These are phyloP conservation scores for Gymnothorax reevesii DNA, from an alignment of 2,797 vertebrate genomes.

Conservation along the genomic window DNA sequence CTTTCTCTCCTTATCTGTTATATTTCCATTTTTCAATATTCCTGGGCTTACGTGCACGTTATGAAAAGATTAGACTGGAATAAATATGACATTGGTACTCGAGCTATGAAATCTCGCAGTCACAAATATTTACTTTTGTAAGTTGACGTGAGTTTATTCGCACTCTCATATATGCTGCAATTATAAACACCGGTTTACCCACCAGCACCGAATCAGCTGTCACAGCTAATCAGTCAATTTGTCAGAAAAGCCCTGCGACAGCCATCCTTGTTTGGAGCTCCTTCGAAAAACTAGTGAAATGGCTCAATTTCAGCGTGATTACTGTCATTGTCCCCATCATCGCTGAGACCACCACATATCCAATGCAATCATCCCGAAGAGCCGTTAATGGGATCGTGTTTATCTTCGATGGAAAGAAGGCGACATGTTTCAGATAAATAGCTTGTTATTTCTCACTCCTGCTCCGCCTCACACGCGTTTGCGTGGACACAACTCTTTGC, in stretches of 20 bases:
- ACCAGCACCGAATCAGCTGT: neutral
- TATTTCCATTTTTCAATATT: neutral
- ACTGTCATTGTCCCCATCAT: constrained; percentile 54
- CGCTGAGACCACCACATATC: constrained; percentile 26
- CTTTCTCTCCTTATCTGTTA: neutral
- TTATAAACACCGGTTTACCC: neutral
- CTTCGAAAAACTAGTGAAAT: constrained; percentile 46
- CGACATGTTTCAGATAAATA: constrained; percentile 50
- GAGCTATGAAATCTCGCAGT: neutral
- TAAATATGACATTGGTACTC: neutral
- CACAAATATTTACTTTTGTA: neutral
- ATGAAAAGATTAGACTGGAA: neutral
- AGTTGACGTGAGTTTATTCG: neutral
- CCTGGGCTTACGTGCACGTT: neutral
- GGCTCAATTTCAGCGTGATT: constrained; percentile 55
- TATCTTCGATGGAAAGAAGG: constrained; percentile 43
- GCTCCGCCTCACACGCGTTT: neutral
- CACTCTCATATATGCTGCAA: neutral
- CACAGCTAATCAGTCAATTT: constrained; percentile 42
- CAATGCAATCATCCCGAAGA: constrained; percentile 44
- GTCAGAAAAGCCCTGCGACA: constrained; percentile 18
- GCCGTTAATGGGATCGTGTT: constrained; percentile 54
- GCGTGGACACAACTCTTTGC: constrained; percentile 28
- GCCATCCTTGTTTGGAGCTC: neutral
- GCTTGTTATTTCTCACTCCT: constrained; percentile 48